These are phyloP conservation scores for Corvus cornix DNA, from an alignment of 2,113 vertebrate species.

Conservation along the genomic window DNA sequence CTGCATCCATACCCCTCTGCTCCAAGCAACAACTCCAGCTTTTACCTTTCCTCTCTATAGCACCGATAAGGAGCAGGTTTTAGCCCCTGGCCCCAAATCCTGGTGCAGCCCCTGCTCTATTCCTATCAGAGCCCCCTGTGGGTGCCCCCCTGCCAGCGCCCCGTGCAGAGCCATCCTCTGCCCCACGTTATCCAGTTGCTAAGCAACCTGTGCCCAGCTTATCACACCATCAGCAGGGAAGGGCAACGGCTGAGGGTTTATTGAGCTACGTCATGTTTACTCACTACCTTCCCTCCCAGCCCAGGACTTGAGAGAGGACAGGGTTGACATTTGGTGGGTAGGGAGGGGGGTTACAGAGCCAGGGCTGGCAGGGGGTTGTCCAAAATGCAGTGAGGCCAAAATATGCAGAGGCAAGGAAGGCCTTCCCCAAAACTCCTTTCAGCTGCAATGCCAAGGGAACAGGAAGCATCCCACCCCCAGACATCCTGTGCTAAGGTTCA, in stretches of 20 bases:
- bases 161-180: background rate
- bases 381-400: background rate
- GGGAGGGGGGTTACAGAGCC: background rate
- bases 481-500: background rate
- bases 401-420: rapidly evolving
- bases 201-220: slow-evolving; percentile 20
- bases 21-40: background rate
- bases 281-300: background rate
- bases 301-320: rapidly evolving
- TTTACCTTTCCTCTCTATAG: background rate
- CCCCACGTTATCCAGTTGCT: slow-evolving; percentile 36
- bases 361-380: background rate
- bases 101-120: background rate
- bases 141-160: background rate
- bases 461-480: background rate
- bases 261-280: background rate
- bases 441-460: background rate
- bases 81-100: background rate
- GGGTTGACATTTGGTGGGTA: background rate
- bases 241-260: slow-evolving; percentile 37
- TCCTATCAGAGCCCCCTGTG: rapidly evolving
- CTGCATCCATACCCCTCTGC: background rate
- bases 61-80: rapidly evolving
- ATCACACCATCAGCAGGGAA: background rate
- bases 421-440: background rate